Conservation (phyloP, 2,113 vertebrate species). For the Otis tarda region DNA sequence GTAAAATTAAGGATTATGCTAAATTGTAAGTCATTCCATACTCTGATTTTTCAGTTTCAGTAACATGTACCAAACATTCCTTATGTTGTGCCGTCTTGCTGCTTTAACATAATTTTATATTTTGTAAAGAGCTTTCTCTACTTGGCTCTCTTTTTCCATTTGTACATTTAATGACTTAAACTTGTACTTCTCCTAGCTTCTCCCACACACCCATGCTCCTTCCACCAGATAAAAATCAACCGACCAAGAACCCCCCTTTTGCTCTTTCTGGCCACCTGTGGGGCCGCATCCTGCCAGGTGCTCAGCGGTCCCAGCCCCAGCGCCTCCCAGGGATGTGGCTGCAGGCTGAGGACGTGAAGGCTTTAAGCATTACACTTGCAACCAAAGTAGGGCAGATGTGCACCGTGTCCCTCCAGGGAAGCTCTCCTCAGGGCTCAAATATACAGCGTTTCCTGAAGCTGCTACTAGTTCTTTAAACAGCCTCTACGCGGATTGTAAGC, state of each 20-base stretch:
- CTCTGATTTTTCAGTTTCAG: constrained; percentile 65
- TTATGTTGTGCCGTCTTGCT: constrained; percentile 57
- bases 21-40: constrained; percentile 59
- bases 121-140: constrained; percentile 47
- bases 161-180: constrained; percentile 32
- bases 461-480: background rate
- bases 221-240: background rate
- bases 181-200: background rate
- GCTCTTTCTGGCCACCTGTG: background rate
- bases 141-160: constrained; percentile 39
- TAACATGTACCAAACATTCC: constrained; percentile 66
- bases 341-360: background rate
- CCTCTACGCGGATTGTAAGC: rapidly evolving
- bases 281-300: background rate
- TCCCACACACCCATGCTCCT: background rate
- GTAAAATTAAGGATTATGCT: constrained; percentile 66
- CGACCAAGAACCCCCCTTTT: background rate
- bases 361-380: background rate
- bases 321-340: rapidly evolving
- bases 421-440: constrained; percentile 1
- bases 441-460: background rate
- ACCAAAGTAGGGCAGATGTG: background rate
- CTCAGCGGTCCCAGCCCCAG: background rate
- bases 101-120: constrained; percentile 52
- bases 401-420: background rate